phyloP scores from a whole-genome alignment of 1,140 invertebrate species.

The Rhyacophila brunnea region DNA sequence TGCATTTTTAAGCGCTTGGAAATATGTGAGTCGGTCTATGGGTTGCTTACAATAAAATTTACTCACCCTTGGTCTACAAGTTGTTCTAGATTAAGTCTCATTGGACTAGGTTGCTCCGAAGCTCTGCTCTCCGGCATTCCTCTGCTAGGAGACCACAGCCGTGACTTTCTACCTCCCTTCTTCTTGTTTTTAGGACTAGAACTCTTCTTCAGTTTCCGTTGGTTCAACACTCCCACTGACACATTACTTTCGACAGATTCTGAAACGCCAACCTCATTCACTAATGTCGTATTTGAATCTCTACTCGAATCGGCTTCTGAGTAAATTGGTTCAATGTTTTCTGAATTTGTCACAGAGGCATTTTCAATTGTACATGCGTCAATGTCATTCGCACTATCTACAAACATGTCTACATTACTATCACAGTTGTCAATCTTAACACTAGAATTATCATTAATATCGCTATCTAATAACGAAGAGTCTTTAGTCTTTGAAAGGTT shows the following conservation, averaged over 20 bases:
- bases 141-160: conserved; percentile 47
- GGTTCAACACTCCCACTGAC: conserved; percentile 10
- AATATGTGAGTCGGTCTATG: too few relatives aligned
- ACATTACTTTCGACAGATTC: too few relatives aligned
- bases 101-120: conserved; percentile 39
- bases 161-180: conserved; percentile 36
- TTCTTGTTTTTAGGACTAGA: conserved; percentile 30
- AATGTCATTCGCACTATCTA: background rate
- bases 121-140: conserved; percentile 46
- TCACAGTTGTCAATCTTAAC: conserved; percentile 29
- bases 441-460: conserved; percentile 20
- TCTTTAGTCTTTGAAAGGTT: too few relatives aligned
- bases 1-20: too few relatives aligned
- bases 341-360: background rate
- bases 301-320: background rate
- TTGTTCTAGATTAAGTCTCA: conserved; percentile 51
- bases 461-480: conserved; percentile 12
- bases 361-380: background rate
- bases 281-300: background rate
- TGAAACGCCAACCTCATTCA: too few relatives aligned
- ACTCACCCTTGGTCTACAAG: conserved; percentile 50
- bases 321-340: background rate
- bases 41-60: too few relatives aligned
- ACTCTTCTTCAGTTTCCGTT: conserved; percentile 14
- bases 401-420: conserved; percentile 26